phyloP scores from a whole-genome alignment of 2,113 vertebrate species.

The Grammomys surdaster region DNA sequence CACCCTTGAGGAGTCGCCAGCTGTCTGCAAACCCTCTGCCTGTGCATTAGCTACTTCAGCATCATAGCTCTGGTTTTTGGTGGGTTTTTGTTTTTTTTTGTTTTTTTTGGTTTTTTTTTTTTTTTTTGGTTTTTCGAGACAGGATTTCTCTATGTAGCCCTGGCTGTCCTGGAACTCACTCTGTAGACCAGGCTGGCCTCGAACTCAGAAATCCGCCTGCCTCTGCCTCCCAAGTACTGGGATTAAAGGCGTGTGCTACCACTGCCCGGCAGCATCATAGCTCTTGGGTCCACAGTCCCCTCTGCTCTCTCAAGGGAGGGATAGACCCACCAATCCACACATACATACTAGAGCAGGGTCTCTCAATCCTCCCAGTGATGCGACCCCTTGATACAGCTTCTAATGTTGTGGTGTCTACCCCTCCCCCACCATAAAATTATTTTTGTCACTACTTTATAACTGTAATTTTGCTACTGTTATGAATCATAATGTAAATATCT shows the following conservation, averaged over 20 bases:
- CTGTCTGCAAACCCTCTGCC: conserved; percentile 50
- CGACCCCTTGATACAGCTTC: background rate
- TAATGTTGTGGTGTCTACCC: background rate
- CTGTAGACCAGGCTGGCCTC: too few relatives aligned
- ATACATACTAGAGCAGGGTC: background rate
- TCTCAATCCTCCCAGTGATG: background rate
- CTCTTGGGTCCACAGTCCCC: background rate
- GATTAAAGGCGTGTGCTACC: too few relatives aligned
- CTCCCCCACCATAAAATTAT: background rate
- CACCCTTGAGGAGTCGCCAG: background rate
- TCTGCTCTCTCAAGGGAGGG: background rate
- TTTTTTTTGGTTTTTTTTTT: too few relatives aligned
- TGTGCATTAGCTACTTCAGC: background rate
- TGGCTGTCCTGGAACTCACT: too few relatives aligned
- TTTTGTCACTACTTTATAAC: background rate
- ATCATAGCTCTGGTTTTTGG: background rate
- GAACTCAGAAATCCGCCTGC: too few relatives aligned
- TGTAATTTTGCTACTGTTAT: background rate
- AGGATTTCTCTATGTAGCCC: too few relatives aligned
- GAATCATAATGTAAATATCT: background rate
- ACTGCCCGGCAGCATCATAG: background rate
- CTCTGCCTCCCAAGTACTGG: too few relatives aligned
- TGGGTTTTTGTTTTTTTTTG: too few relatives aligned
- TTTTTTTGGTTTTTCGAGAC: too few relatives aligned
- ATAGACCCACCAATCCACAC: background rate